Percentiles rank a stretch among this genome's conserved stretches.
These are phyloP conservation scores for Atta colombica DNA, from an alignment of 1,140 invertebrate species.

Conservation along the genomic window DNA sequence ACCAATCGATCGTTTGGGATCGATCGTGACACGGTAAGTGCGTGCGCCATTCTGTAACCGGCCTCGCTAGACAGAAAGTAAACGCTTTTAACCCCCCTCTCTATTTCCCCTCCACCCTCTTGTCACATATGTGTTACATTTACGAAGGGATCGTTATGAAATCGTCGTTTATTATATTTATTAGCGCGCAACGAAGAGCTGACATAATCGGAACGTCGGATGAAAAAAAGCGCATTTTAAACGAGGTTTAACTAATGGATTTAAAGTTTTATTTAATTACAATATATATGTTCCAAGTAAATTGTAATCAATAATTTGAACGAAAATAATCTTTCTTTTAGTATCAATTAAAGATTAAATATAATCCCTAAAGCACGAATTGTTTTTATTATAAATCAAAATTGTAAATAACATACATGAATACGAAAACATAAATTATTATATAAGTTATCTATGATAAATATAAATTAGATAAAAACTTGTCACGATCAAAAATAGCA, in stretches of 20 bases:
- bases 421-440: not conserved
- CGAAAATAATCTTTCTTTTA: not conserved
- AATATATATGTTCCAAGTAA: not conserved
- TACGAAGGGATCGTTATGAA: conserved; percentile 52
- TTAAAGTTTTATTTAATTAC: not conserved
- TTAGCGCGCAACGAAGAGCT: conserved; percentile 38
- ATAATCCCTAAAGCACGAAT: not conserved
- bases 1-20: conserved; percentile 70
- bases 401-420: not conserved
- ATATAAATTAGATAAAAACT: not conserved
- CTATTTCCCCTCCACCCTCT: not conserved
- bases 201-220: conserved; percentile 34
- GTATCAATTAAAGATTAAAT: not conserved
- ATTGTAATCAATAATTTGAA: not conserved
- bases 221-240: conserved; percentile 8
- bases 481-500: conserved; percentile 25
- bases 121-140: conserved; percentile 51
- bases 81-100: conserved; percentile 57
- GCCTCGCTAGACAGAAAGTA: conserved; percentile 53
- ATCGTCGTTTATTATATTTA: conserved; percentile 60
- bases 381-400: not conserved
- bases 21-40: conserved; percentile 68
- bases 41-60: conserved; percentile 69
- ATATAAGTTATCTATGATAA: not conserved
- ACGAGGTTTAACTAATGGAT: not conserved